Evolutionary conservation across 2,888 invertebrate species (phyloP), one percentile per base, ranked within the genome.

Genomic region (Rhorus exstirpatorius): DNA sequence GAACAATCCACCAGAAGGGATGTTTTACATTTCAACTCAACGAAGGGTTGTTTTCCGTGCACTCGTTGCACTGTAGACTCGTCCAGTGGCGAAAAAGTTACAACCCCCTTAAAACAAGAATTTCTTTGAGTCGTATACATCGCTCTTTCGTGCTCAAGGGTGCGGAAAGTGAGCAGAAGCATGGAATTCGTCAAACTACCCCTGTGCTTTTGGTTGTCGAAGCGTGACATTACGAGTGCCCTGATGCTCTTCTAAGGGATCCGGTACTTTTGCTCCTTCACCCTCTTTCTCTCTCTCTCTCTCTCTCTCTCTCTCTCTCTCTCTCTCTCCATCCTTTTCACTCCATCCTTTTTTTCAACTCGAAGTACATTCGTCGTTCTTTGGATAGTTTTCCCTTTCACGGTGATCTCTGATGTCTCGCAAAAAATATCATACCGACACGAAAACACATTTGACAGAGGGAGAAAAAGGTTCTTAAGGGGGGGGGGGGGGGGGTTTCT

Each of bases 141-240:
- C 46, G 61, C 46, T 83, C 84, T 79, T 74, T 58, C 58, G 65
- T 24, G 70, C 79, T 88, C 86, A 85, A 87, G 89, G 87, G 88
- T 87, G 88, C 85, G 87, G 86, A 88, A 88, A 87, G 86, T 87
- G 83, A 82, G 85, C 85, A 77, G 81, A 77, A 84, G 85, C 83
- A 78, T 85, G 79, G 35, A 44, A 55, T 21, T 35, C 44, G 44
- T 44, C 53, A 67, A 14, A 17, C 46, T 10, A 65, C 63, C 65
- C 44, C 74, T n/a, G 46, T 61, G 31, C 84, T 82, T 83, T 83
- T 72, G 83, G 72, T 85, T 87, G 87, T 86, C 87, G 87, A 88
- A 89, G 85, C 87, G 85, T 87, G 85, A 87, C 84, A 85, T 86
- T 85, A 86, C 77, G 85, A 89, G 87, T 86, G 82, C 85, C 83